Percentiles rank a stretch among this genome's conserved stretches.
Conservation (phyloP, 2,888 invertebrate genomes). For the Aproaerema taeniolella region DNA sequence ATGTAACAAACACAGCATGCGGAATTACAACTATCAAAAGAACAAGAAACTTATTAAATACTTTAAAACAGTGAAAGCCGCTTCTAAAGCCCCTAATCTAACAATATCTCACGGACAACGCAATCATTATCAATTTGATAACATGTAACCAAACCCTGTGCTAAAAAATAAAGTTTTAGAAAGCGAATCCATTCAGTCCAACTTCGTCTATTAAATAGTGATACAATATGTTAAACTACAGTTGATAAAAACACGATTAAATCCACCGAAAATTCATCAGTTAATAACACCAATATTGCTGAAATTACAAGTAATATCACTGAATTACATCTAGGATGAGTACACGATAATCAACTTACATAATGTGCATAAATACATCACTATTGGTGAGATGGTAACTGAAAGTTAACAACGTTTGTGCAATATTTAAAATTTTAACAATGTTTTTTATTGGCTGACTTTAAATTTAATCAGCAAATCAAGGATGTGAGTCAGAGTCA, state of each 20-base stretch:
- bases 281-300: constrained; percentile 18
- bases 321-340: constrained; percentile 42
- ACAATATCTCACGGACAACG: constrained; percentile 8
- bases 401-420: constrained; percentile 40
- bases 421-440: constrained; percentile 24
- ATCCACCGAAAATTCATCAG: constrained; percentile 15
- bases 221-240: constrained; percentile 14
- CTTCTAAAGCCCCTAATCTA: constrained; percentile 10
- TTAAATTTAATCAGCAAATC: too few relatives aligned
- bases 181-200: constrained; percentile 23
- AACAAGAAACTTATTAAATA: constrained; percentile 26
- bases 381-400: constrained; percentile 58
- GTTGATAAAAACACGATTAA: constrained; percentile 17
- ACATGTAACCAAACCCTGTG: constrained; percentile 34
- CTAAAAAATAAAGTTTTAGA: constrained; percentile 11
- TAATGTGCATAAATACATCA: constrained; percentile 30
- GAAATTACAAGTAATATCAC: constrained; percentile 61
- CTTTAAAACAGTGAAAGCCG: constrained; percentile 22
- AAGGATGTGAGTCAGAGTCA: too few relatives aligned
- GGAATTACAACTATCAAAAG: constrained; percentile 25
- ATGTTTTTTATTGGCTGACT: too few relatives aligned
- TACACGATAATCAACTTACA: constrained; percentile 36
- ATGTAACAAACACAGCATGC: constrained; percentile 48
- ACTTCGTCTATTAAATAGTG: constrained; percentile 13
- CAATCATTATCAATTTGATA: constrained; percentile 8